Conservation (phyloP, 2,797 vertebrate species). For the Limnodromus scolopaceus region DNA sequence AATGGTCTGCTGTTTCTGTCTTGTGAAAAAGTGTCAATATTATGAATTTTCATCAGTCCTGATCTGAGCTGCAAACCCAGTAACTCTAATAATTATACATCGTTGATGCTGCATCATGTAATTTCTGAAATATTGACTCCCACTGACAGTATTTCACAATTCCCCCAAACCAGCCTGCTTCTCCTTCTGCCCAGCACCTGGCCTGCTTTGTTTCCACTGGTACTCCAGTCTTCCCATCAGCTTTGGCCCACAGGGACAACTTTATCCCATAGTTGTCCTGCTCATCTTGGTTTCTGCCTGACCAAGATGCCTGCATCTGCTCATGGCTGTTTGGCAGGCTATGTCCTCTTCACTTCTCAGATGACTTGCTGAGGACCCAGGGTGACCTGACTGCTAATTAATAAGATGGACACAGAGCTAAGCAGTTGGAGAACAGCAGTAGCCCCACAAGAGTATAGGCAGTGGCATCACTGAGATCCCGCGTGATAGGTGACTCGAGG, state of each 20-base stretch:
- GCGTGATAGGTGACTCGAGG: fast-evolving
- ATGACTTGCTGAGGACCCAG: not conserved
- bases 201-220: not conserved
- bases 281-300: not conserved
- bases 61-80: not conserved
- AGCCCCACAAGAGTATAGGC: not conserved
- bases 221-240: not conserved
- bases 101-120: not conserved
- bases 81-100: not conserved
- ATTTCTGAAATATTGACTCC: not conserved
- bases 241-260: not conserved
- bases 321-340: not conserved
- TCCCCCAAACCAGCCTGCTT: not conserved
- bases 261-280: not conserved
- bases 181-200: not conserved
- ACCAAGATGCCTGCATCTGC: not conserved
- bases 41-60: not conserved
- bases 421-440: not conserved
- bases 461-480: not conserved
- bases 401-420: not conserved
- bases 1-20: not conserved
- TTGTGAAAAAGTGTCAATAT: not conserved
- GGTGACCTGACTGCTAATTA: not conserved
- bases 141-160: not conserved
- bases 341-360: not conserved